These are phyloP conservation scores for Caenorhabditis virilis DNA, from an alignment of 2,888 invertebrate genomes.

Conservation along the genomic window DNA sequence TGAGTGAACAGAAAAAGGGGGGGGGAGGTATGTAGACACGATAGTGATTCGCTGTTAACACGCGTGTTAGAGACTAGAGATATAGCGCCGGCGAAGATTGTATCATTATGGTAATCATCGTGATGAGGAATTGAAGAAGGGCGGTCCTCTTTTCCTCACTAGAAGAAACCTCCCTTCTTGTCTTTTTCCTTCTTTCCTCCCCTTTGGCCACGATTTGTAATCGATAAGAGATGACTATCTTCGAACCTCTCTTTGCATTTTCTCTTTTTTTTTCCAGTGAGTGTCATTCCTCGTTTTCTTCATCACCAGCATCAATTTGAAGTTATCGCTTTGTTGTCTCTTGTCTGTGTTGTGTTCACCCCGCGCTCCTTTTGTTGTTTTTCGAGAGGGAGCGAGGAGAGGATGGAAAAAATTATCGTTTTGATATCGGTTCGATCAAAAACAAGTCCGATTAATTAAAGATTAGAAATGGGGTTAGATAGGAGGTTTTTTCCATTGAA, in stretches of 20 bases:
- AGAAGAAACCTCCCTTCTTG: too few species aligned
- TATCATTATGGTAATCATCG: slow-evolving; percentile 21
- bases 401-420: not conserved
- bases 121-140: not conserved
- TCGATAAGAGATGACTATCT: slow-evolving; percentile 10
- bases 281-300: too few species aligned
- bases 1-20: too few species aligned
- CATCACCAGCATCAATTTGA: too few species aligned
- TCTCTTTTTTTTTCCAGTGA: not conserved
- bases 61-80: slow-evolving; percentile 28
- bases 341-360: not conserved
- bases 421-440: too few species aligned
- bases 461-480: too few species aligned
- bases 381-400: not conserved
- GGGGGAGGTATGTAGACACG: too few species aligned
- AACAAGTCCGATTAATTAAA: too few species aligned
- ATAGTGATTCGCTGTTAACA: slow-evolving; percentile 41
- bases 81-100: slow-evolving; percentile 13
- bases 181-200: slow-evolving; percentile 15
- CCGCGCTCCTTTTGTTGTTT: not conserved
- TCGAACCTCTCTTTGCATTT: not conserved
- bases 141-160: slow-evolving; percentile 11
- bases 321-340: too few species aligned
- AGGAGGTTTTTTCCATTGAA: too few species aligned
- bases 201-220: slow-evolving; percentile 4